Evolutionary conservation across 2,113 vertebrate genomes (phyloP).

Genomic region (Centropus bengalensis): DNA sequence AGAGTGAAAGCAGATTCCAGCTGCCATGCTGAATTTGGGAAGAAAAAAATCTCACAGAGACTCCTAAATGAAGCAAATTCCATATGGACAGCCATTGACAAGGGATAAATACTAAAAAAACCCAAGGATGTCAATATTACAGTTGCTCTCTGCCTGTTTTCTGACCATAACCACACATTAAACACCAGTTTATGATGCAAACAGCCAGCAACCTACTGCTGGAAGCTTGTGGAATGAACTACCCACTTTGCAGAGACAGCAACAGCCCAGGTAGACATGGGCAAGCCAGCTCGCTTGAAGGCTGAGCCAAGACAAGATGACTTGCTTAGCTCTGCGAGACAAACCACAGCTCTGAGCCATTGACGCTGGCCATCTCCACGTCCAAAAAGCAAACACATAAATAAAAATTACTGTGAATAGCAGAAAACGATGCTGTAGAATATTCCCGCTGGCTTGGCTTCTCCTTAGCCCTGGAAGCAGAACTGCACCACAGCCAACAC

Average conservation of each 20-base stretch:
- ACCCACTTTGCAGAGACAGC: neutral
- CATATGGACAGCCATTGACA: fast-evolving
- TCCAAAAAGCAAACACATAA: constrained; percentile 23
- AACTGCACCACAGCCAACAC: neutral
- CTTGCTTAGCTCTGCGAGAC: constrained; percentile 1
- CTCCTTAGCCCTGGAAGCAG: constrained; percentile 7
- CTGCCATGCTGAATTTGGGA: neutral
- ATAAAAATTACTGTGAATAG: neutral
- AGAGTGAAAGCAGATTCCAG: neutral
- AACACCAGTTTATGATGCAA: constrained; percentile 23
- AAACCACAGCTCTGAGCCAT: constrained; percentile 5
- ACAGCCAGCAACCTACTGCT: constrained; percentile 4
- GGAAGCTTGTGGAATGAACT: neutral
- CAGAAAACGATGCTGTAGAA: neutral
- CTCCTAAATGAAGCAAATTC: neutral
- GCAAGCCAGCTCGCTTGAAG: neutral
- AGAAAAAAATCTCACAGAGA: neutral
- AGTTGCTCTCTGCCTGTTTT: constrained; percentile 7
- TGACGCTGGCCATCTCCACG: neutral
- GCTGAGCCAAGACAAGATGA: constrained; percentile 17
- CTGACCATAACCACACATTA: constrained; percentile 21
- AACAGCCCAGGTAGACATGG: neutral
- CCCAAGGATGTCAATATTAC: neutral
- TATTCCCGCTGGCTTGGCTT: constrained; percentile 38
- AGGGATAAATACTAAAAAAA: neutral